Evolutionary conservation across 2,797 vertebrate genomes (phyloP), one percentile per base, ranked within the genome.

Genomic region (Margarornis squamiger): DNA sequence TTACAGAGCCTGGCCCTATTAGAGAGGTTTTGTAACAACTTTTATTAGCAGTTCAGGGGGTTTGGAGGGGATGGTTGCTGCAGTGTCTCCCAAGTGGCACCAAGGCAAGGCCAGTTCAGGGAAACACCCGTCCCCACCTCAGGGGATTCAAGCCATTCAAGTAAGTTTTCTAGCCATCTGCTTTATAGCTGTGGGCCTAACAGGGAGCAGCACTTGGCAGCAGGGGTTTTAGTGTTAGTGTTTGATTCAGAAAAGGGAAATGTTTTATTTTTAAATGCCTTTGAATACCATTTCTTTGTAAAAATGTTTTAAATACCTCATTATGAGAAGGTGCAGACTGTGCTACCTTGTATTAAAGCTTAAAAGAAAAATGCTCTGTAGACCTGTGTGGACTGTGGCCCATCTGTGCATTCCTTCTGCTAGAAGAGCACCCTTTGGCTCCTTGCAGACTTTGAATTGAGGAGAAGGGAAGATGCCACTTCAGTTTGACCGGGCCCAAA

Each of bases 291-390:
- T 97, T 98, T 97, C 78, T 97, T 97, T 98, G 96, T 98, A 96
- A 94, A 94, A 84, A 91, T 94, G 95, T 98, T 97, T 98, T 97
- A 97, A 98, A 98, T 98, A 98, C 98, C 98, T 98, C 98, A 98
- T 97, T 68, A 88, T 91, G 59, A 96, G 91, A 97, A 95, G 92
- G 59, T 66, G 67, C 89, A 95, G 75, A 94, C 86, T 93, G 68
- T 95, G 66, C 81, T 76, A 77, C 49, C 75, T 92, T 95, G 82
- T 90, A 95, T 96, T 96, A 96, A 96, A 95, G 96, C 92, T 95
- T 93, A 94, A 89, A 92, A 91, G 39, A 92, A 75, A 87, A 94
- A 63, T 5, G 66, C 90, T 90, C 52, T 83, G 49, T 92, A 62
- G 59, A 83, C 22, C 12, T 22, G 22, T 32, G 55, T 86, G 95